Evolutionary conservation across 2,888 invertebrate species (phyloP), one percentile per base, ranked within the genome.

Genomic region (Drosophila testacea): DNA sequence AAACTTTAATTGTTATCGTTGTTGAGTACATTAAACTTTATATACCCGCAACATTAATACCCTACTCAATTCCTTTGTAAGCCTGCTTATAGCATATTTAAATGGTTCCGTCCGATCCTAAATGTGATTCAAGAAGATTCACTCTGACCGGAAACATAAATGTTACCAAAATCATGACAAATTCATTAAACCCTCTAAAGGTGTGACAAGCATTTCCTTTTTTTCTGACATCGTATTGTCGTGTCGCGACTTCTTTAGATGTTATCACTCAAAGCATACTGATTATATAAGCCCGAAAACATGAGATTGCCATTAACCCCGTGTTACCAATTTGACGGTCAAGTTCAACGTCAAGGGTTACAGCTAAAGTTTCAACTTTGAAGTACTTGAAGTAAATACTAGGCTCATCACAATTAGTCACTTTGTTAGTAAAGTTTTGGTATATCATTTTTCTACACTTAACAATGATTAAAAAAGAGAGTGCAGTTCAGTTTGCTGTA

Each of bases 1-100:
- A 50, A 64, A 64, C 30, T 59, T 64, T 64, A 59, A 64, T 64
- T 64, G 64, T 50, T 64, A 46, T 46, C 48, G 36, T 38, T 47
- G 36, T 44, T 44, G 28, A 42, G 52, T 9, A 46, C 22, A 54
- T 38, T 27, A 27, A 6, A 27, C 32, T 42, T 9, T 10, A 27
- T 27, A 13, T 28, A 38, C 13, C 32, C 55, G 38, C 30, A n/a
- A 10, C 22, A 22, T 9, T 6, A 27, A 47, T 63, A 47, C 56
- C 11, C 62, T 63, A 32, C 48, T 11, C 28, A 36, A 34, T 30
- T 39, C 5, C 10, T 13, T 6, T 44, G 27, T 44, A 27, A 44
- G 27, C 6, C 28, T 6, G n/a, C n/a, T 34, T 22, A 3, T 48
- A 16, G 16, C 16, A 48, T 10, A 16, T 34, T 48, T 48, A 16